These are phyloP conservation scores for Megathymus violae DNA, from an alignment of 1,140 invertebrate species.

Conservation along the genomic window DNA sequence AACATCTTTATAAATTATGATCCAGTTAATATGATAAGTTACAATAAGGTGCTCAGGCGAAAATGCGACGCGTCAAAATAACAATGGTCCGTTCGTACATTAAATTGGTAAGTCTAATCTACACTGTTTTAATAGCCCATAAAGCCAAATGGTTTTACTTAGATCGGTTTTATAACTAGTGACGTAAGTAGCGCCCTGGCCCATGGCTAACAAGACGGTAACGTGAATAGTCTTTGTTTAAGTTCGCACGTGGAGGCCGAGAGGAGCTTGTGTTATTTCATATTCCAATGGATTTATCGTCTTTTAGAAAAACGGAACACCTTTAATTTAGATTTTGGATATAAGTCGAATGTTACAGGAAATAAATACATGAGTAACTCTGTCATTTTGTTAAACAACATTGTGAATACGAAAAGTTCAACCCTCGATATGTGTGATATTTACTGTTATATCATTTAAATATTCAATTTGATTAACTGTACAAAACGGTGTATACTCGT, in stretches of 20 bases:
- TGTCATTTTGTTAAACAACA: too few relatives aligned
- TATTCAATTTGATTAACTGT: too few relatives aligned
- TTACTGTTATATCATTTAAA: too few relatives aligned
- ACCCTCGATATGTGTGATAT: too few relatives aligned
- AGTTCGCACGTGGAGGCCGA: not conserved
- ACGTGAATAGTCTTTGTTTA: not conserved
- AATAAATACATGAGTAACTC: too few relatives aligned
- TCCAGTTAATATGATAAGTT: conserved; percentile 3
- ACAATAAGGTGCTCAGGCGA: conserved; percentile 35
- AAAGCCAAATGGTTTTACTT: conserved; percentile 31
- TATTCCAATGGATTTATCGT: too few relatives aligned
- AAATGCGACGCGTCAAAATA: conserved; percentile 32
- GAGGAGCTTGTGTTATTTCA: not conserved
- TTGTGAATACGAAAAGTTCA: too few relatives aligned
- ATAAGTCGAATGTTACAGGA: too few relatives aligned
- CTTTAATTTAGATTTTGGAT: too few relatives aligned
- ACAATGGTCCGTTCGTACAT: conserved; percentile 36
- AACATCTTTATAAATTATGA: not conserved
- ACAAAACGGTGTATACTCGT: too few relatives aligned
- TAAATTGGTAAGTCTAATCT: not conserved
- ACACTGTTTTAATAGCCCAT: not conserved
- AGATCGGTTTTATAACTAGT: conserved; percentile 42
- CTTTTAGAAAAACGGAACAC: too few relatives aligned
- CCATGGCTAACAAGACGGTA: not conserved
- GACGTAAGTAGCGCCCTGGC: not conserved